Percentiles rank a stretch among this genome's conserved stretches.
phyloP scores from a whole-genome alignment of 2,113 vertebrate genomes.

The Alaudala cheleensis region DNA sequence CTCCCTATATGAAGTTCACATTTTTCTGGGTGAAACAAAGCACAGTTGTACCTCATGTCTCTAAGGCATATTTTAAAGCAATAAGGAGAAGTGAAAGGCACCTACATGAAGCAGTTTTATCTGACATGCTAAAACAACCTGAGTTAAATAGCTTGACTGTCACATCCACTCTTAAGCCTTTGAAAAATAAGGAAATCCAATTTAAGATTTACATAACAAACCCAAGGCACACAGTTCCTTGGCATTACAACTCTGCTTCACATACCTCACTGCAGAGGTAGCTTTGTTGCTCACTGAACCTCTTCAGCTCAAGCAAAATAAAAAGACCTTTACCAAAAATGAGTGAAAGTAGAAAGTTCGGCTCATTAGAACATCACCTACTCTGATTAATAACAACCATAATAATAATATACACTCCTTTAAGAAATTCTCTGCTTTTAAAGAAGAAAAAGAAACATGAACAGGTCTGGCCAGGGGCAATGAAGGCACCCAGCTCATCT shows the following conservation, averaged over 20 bases:
- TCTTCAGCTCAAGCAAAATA: neutral
- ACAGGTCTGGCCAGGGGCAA: neutral
- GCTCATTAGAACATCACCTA: neutral
- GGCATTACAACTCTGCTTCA: neutral
- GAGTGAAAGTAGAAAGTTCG: neutral
- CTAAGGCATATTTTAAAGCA: neutral
- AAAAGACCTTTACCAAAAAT: neutral
- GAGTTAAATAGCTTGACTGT: neutral
- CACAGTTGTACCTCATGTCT: neutral
- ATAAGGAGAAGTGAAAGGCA: neutral
- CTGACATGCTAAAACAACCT: neutral
- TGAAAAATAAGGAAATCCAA: constrained; percentile 17
- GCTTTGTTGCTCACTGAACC: neutral
- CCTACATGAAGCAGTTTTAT: neutral
- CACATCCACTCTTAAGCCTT: neutral
- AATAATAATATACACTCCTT: neutral
- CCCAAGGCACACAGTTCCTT: neutral
- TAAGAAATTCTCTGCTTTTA: neutral
- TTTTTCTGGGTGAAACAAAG: constrained; percentile 60
- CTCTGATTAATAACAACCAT: neutral
- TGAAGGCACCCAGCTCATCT: neutral
- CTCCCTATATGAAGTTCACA: constrained; percentile 48
- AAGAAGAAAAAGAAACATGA: neutral
- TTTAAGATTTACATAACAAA: neutral
- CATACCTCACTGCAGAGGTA: neutral